These are phyloP conservation scores for Delia radicum DNA, from an alignment of 1,140 invertebrate genomes.

Conservation along the genomic window DNA sequence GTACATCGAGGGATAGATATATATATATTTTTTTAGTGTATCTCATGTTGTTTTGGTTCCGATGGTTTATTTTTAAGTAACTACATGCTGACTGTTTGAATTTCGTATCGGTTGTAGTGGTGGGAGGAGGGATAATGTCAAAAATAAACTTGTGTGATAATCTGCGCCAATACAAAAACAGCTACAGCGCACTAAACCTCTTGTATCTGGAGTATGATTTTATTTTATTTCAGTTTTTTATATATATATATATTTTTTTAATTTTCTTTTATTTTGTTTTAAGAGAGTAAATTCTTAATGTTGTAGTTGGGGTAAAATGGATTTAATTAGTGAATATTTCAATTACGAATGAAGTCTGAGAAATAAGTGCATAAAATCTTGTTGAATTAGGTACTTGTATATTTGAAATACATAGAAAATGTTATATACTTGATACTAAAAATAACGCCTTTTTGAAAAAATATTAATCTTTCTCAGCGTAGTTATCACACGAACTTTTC, in stretches of 20 bases:
- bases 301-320: neutral
- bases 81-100: neutral
- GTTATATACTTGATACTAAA: too few species aligned
- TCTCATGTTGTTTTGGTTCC: neutral
- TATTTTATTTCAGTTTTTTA: neutral
- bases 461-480: too few species aligned
- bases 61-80: neutral
- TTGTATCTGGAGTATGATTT: neutral
- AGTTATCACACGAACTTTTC: too few species aligned
- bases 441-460: too few species aligned
- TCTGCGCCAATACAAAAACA: slow-evolving; percentile 28
- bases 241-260: neutral
- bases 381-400: too few species aligned
- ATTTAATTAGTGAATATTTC: slow-evolving; percentile 2
- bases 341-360: too few species aligned
- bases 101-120: neutral
- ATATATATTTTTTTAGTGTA: neutral
- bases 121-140: slow-evolving; percentile 5
- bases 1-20: too few species aligned
- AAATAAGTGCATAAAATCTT: too few species aligned
- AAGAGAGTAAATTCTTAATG: neutral
- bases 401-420: too few species aligned
- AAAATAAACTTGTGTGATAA: slow-evolving; percentile 25
- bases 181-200: slow-evolving; percentile 23
- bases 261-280: neutral